Conservation (phyloP, 2,797 vertebrate species). For the Rallus crepitans region DNA sequence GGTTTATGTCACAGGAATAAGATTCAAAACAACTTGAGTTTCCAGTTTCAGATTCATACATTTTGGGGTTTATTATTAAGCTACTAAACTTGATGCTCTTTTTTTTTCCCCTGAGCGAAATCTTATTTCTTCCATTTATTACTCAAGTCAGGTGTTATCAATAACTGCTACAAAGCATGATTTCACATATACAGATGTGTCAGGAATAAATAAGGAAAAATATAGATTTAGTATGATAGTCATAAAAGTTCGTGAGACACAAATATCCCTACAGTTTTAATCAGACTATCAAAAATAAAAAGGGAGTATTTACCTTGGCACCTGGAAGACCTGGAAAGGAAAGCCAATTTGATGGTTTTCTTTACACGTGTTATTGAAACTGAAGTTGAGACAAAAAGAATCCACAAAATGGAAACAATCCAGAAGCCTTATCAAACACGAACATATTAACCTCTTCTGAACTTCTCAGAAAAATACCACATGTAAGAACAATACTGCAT, state of each 20-base stretch:
- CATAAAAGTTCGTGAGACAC: neutral
- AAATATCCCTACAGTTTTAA: neutral
- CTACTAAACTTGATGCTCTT: neutral
- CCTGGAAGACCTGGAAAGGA: neutral
- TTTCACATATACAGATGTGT: neutral
- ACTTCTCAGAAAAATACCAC: neutral
- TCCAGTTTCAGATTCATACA: neutral
- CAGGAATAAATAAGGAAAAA: neutral
- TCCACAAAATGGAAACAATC: neutral
- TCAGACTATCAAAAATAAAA: neutral
- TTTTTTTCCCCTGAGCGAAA: neutral
- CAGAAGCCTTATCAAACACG: neutral
- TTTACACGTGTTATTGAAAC: neutral
- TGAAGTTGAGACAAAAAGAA: neutral
- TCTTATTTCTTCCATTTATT: neutral
- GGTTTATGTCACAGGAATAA: neutral
- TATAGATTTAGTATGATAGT: neutral
- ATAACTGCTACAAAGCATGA: neutral
- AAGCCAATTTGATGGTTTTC: neutral
- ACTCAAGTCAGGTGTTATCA: neutral
- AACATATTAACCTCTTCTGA: neutral
- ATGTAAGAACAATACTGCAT: neutral
- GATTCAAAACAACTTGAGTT: neutral
- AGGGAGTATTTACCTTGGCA: neutral
- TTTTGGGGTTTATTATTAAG: neutral